phyloP scores from a whole-genome alignment of 2,113 vertebrate species.

The Abramis brama region DNA sequence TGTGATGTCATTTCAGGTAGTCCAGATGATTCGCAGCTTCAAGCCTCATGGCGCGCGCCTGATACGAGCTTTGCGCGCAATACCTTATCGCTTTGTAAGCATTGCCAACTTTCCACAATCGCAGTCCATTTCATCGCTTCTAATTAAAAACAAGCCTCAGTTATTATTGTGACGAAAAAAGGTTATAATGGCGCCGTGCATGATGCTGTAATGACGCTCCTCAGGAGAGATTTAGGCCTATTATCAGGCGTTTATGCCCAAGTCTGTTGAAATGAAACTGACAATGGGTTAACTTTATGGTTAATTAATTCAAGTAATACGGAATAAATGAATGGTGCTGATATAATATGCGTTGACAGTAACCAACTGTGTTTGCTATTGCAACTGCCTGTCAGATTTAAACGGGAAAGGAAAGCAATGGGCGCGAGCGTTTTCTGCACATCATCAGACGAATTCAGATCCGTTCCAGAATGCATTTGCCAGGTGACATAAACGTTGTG shows the following conservation, averaged over 20 bases:
- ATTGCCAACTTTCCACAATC: slow-evolving; percentile 44
- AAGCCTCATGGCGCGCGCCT: slow-evolving; percentile 3
- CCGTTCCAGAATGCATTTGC: not conserved
- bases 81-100: not conserved
- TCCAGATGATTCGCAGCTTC: slow-evolving; percentile 24
- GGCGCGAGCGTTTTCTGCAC: not conserved
- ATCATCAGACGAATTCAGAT: not conserved
- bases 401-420: not conserved
- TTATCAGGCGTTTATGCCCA: too few relatives aligned
- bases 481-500: not conserved
- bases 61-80: too few relatives aligned
- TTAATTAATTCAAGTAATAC: not conserved
- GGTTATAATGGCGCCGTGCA: slow-evolving; percentile 39
- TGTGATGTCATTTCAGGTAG: slow-evolving; percentile 36
- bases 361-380: not conserved
- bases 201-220: slow-evolving; percentile 40
- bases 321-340: not conserved
- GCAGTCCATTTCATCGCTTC: slow-evolving; percentile 33
- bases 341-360: not conserved
- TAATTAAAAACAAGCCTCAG: slow-evolving; percentile 53
- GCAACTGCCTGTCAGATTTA: not conserved
- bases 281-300: not conserved
- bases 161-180: slow-evolving; percentile 54
- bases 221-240: not conserved
- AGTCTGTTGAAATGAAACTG: too few relatives aligned